phyloP scores from a whole-genome alignment of 2,797 vertebrate species.

The Anolis apletophallus region DNA sequence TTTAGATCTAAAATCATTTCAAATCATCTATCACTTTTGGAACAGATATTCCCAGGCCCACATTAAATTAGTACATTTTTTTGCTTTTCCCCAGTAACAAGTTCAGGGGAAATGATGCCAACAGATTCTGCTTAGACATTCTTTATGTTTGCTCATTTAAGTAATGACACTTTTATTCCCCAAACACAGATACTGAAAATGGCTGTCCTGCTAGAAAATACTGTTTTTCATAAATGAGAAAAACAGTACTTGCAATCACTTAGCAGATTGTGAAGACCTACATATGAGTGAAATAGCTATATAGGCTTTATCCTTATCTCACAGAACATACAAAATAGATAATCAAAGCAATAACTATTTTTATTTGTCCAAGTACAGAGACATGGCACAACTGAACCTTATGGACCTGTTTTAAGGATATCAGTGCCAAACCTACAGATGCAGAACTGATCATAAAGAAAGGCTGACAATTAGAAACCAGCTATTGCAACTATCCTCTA shows the following conservation, averaged over 20 bases:
- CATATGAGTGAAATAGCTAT: neutral
- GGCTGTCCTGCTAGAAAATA: constrained; percentile 11
- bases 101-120: constrained; percentile 8
- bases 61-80: constrained; percentile 33
- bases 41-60: constrained; percentile 25
- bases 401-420: neutral
- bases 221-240: neutral
- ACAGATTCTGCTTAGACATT: constrained; percentile 2
- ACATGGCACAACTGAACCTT: neutral
- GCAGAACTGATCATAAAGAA: neutral
- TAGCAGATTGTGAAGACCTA: constrained; percentile 26
- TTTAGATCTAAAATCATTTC: constrained; percentile 23
- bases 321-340: neutral
- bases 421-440: neutral
- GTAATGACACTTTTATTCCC: neutral
- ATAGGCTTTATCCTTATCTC: accelerated
- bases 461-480: neutral
- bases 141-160: constrained; percentile 1
- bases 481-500: neutral
- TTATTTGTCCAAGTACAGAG: neutral
- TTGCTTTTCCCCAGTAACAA: constrained; percentile 14
- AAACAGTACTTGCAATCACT: neutral
- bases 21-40: constrained; percentile 9
- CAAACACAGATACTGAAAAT: neutral
- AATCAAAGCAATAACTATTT: neutral